Percentiles rank a stretch among this genome's conserved stretches.
phyloP scores from a whole-genome alignment of 1,140 invertebrate genomes.

The Aradophagus sp. region DNA sequence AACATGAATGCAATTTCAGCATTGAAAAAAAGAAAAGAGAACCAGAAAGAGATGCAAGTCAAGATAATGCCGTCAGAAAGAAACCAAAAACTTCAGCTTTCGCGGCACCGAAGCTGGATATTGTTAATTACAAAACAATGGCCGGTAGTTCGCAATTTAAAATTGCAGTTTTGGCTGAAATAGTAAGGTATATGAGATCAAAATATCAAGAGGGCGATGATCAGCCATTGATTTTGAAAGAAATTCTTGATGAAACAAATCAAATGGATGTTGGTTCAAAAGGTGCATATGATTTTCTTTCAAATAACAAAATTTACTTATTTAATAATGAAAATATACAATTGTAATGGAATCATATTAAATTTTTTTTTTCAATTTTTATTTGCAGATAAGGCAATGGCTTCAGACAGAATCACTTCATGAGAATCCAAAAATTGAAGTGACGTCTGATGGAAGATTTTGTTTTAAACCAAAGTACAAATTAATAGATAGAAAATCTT shows the following conservation, averaged over 20 bases:
- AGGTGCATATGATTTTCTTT: too few relatives aligned
- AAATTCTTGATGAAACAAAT: conserved; percentile 99
- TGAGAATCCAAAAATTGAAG: conserved; percentile 96
- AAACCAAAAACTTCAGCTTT: conserved; percentile 80
- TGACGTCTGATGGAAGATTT: conserved; percentile 86
- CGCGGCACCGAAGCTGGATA: conserved; percentile 82
- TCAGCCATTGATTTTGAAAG: conserved; percentile 92
- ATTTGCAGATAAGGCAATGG: conserved; percentile 70
- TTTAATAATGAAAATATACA: too few relatives aligned
- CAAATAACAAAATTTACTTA: too few relatives aligned
- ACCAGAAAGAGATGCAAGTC: conserved; percentile 75
- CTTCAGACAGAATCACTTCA: conserved; percentile 87
- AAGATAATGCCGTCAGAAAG: conserved; percentile 84
- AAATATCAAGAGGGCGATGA: conserved; percentile 95
- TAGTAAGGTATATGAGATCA: conserved; percentile 97
- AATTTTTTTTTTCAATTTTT: too few relatives aligned
- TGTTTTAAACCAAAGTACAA: conserved; percentile 95
- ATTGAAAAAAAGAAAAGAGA: conserved; percentile 88
- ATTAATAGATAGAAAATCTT: conserved; percentile 90
- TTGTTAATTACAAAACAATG: conserved; percentile 89
- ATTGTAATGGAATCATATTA: too few relatives aligned
- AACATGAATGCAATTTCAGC: conserved; percentile 72
- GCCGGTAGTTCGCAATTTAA: conserved; percentile 91
- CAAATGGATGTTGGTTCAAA: conserved; percentile 94
- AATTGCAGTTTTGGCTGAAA: conserved; percentile 96